Base-by-base conservation (phyloP, 1,140 invertebrate species). In the Hydropsyche tenuis region DNA sequence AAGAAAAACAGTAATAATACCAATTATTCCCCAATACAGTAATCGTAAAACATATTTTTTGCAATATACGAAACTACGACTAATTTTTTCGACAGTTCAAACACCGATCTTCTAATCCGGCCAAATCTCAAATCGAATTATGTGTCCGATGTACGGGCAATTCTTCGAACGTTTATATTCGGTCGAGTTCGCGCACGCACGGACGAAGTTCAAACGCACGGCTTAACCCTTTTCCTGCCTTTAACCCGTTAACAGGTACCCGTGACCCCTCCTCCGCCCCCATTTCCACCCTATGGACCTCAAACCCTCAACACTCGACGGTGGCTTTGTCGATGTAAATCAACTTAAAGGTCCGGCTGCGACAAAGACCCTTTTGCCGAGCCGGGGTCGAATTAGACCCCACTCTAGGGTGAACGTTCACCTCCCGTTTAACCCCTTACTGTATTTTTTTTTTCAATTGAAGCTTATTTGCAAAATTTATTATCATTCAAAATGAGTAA, bases 321-420 rank as follows among this genome's bases (percentile, higher is more conserved):
- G 75, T 69, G 62, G 72, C 75, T 76, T 73, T 73, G 75, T 65
- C 73, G 75, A 76, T 76, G 75, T 76, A 76, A 76, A 76, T 76
- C 75, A 76, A 76, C 68, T 76, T 68, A 66, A 20, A 22, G 63
- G 53, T 51, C 45, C 30, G 27, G 63, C 22, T 16, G 62, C 46
- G 71, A 30, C 63, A 45, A 43, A 65, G 30, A 30, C 30, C 63
- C 25, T 22, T 45, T 51, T 5, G 46, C 14, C 46, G 46, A n/a
- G n/a, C n/a, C 25, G 27, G n/a, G 63, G 12, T 12, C 63, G 63
- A 65, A 45, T 45, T 65, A 42, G 37, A 22, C 63, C 25, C 63
- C 14, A 22, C n/a, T 62, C 48, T 18, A 64, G n/a, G n/a, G 66
- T 68, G 69, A 68, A 70, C 60, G 65, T 60, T 65, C 14, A 75